Percentiles rank a stretch among this genome's conserved stretches.
phyloP scores from a whole-genome alignment of 2,113 vertebrate genomes.

The Meriones unguiculatus region DNA sequence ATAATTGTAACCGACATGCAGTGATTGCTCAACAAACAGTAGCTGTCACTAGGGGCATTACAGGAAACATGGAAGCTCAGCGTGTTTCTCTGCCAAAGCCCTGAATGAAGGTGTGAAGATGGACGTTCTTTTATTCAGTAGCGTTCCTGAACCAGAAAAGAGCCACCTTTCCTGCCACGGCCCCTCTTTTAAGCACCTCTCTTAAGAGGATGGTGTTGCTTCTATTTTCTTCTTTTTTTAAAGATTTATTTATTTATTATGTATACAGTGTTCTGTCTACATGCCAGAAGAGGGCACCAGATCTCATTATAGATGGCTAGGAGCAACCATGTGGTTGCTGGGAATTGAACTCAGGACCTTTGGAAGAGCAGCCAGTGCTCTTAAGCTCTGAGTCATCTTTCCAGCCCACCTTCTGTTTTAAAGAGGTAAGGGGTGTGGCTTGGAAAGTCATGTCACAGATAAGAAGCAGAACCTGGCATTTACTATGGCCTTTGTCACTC shows the following conservation, averaged over 20 bases:
- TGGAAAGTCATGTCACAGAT: background rate
- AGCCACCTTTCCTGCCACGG: background rate
- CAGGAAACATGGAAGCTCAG: rapidly evolving
- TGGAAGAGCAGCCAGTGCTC: no score
- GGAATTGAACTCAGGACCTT: no score
- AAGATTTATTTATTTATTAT: no score
- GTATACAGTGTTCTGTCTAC: no score
- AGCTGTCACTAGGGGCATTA: rapidly evolving
- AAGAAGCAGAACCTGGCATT: background rate
- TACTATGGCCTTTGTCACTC: rapidly evolving
- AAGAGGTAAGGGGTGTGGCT: background rate
- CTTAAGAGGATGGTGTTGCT: background rate
- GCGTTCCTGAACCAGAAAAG: background rate
- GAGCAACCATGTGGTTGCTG: no score
- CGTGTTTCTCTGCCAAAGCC: rapidly evolving
- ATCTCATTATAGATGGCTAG: no score
- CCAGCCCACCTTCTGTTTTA: background rate
- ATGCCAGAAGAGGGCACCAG: no score
- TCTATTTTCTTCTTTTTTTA: no score
- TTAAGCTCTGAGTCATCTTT: no score
- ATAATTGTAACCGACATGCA: background rate
- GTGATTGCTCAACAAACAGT: background rate
- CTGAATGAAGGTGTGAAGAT: background rate
- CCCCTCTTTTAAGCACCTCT: background rate
- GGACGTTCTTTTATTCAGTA: rapidly evolving